Base-by-base conservation (phyloP, 2,797 vertebrate species). In the Siniperca scherzeri region DNA sequence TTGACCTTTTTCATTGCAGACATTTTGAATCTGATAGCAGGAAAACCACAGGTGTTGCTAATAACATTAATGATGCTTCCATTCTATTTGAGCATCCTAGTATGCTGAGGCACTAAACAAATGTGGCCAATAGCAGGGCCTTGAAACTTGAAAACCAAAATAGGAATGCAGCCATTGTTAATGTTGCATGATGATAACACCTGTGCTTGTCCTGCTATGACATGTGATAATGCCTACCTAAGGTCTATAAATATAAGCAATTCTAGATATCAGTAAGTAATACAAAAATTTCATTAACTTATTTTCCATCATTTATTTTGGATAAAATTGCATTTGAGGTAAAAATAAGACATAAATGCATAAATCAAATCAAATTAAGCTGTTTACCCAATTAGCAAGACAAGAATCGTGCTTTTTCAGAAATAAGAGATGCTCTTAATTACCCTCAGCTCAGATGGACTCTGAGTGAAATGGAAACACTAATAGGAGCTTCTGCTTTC, bases 401-500 rank as follows among this genome's bases (percentile, higher is more conserved):
- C 42, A 72, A 75, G 7, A 71, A 76, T 80, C 48, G 10, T 52
- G 60, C 6, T 56, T 62, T 74, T 75, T 59, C 30, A 46, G 42
- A 66, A 70, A 70, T 53, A 7, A 42, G n/a, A 80, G 78, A 86
- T 9, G 53, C 70, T 79, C 69, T 74, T 86, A 92, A 92, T 90
- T 79, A 89, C 21, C 67, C 48, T 77, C 25, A 33, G 70, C 77
- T 81, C 77, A 89, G 84, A 88, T 78, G 50, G 77, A 87, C 74
- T 77, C 50, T 40, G 66, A 88, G 56, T 88, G 74, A 82, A 85
- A 89, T 65, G 60, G 64, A 84, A 81, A 81, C 80, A 55, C 83
- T 83, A 89, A 89, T 87, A 85, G 82, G 60, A 83, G 73, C 52
- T 50, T 56, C 68, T 77, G 71, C 79, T 75, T 78, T 86, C 81